phyloP scores from a whole-genome alignment of 2,888 invertebrate species.

The Lasioglossum villosulum region DNA sequence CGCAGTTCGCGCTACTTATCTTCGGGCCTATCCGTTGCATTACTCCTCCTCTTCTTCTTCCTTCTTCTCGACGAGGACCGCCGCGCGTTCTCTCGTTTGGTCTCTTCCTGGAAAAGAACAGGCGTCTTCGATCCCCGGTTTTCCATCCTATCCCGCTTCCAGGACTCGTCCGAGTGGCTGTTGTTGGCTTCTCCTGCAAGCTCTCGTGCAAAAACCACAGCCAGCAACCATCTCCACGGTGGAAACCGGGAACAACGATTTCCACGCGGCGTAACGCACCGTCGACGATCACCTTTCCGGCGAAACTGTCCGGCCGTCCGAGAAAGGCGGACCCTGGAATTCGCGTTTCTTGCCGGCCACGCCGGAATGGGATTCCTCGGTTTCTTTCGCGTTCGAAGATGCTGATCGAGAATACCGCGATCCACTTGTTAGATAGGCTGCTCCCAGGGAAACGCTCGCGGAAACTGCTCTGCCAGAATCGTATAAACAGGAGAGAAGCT shows the following conservation, averaged over 20 bases:
- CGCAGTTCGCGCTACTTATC: conserved; percentile 61
- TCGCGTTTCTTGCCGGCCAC: conserved; percentile 42
- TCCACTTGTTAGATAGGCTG: not conserved
- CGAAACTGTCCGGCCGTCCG: conserved; percentile 41
- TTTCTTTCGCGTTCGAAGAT: conserved; percentile 13
- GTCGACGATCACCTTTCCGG: conserved; percentile 50
- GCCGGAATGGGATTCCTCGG: conserved; percentile 21
- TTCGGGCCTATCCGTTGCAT: conserved; percentile 23
- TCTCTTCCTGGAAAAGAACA: conserved; percentile 37
- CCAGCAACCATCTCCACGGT: not conserved
- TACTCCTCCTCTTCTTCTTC: not conserved
- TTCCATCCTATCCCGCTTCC: conserved; percentile 3
- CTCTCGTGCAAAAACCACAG: conserved; percentile 22
- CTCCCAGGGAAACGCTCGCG: not conserved
- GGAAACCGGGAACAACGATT: conserved; percentile 49
- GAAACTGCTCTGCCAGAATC: not conserved
- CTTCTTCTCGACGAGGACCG: not conserved
- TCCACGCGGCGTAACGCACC: conserved; percentile 48
- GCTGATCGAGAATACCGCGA: not conserved
- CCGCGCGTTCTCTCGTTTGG: not conserved
- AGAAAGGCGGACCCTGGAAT: conserved; percentile 36
- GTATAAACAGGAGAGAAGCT: not conserved
- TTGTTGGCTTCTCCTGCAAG: not conserved
- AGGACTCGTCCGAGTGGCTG: not conserved
- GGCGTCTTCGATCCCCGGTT: conserved; percentile 24